phyloP scores from a whole-genome alignment of 1,140 invertebrate species.

The Macrocentrus cingulum region DNA sequence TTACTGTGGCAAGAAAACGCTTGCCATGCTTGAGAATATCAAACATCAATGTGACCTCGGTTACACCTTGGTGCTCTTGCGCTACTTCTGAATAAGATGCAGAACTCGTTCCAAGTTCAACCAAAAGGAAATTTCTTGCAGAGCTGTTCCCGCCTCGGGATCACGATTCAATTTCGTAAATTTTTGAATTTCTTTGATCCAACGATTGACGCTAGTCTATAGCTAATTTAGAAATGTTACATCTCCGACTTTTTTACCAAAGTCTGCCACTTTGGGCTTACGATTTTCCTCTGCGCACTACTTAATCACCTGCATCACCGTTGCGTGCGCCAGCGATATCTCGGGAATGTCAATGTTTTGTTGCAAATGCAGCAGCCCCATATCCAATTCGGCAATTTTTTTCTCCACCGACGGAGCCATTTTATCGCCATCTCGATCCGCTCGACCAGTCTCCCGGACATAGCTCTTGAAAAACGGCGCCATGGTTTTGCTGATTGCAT shows the following conservation, averaged over 20 bases:
- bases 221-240: slow-evolving; percentile 95
- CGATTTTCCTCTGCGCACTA: slow-evolving; percentile 87
- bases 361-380: slow-evolving; percentile 97
- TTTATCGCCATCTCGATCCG: slow-evolving; percentile 97
- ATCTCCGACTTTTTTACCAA: slow-evolving; percentile 94
- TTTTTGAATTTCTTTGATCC: slow-evolving; percentile 99
- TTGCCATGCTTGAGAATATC: slow-evolving; percentile 98
- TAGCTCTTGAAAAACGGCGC: slow-evolving; percentile 98
- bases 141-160: slow-evolving; percentile 94
- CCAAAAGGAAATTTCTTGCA: slow-evolving; percentile 99
- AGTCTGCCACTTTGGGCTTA: slow-evolving; percentile 95
- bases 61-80: slow-evolving; percentile 92
- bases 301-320: slow-evolving; percentile 86
- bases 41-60: slow-evolving; percentile 87
- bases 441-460: slow-evolving; percentile 91
- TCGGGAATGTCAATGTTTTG: slow-evolving; percentile 99
- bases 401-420: slow-evolving; percentile 99
- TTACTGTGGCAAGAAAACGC: slow-evolving; percentile 97
- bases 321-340: slow-evolving; percentile 90
- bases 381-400: slow-evolving; percentile 98
- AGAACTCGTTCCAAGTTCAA: slow-evolving; percentile 97
- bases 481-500: slow-evolving; percentile 92
- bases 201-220: slow-evolving; percentile 96
- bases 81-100: slow-evolving; percentile 94
- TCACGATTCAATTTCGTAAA: slow-evolving; percentile 97